Base-by-base conservation (phyloP, 2,888 invertebrate species). In the Carpatolechia fugitivella region DNA sequence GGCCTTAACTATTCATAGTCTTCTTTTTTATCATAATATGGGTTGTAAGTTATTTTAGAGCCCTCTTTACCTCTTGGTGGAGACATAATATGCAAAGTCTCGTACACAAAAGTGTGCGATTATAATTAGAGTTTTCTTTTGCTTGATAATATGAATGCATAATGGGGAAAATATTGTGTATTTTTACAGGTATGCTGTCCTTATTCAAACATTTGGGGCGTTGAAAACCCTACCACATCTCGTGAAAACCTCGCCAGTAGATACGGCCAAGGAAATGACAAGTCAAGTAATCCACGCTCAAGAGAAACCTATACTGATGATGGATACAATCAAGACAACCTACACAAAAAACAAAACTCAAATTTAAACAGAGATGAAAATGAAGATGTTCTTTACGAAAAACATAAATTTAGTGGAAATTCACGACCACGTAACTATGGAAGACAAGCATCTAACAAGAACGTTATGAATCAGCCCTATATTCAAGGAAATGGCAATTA, bases 171-270 rank as follows among this genome's bases (percentile, higher is more conserved):
- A n/a, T n/a, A n/a, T 10, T 8, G 11, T 46, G 29, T 29, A 11
- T 52, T 53, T 41, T 58, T 60, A 10, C 67, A 84, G 84, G 68
- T 83, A 10, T 85, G 84, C 59, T 85, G 84, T 58, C 73, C 78
- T 4, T 68, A 66, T 54, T 55, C 56, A n/a, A 69, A 66, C 31
- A 55, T 73, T 52, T 72, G 70, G 73, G 70, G 71, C 51, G 47
- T 68, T 29, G 62, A 64, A 54, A 60, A 51, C 49, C 31, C 31
- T 50, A 30, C 8, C 30, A 52, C 35, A n/a, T 30, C 48, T 11
- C 8, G 14, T 13, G 18, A 14, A 0, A 31, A 48, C 5, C 7
- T 33, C 5, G 33, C n/a, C 7, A 48, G 33, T 13, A 31, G 48
- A 33, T 33, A 31, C 11, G 33, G 48, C 11, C 11, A 48, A 18